phyloP scores from a whole-genome alignment of 2,888 invertebrate species.

The Brachyopa scutellaris region DNA sequence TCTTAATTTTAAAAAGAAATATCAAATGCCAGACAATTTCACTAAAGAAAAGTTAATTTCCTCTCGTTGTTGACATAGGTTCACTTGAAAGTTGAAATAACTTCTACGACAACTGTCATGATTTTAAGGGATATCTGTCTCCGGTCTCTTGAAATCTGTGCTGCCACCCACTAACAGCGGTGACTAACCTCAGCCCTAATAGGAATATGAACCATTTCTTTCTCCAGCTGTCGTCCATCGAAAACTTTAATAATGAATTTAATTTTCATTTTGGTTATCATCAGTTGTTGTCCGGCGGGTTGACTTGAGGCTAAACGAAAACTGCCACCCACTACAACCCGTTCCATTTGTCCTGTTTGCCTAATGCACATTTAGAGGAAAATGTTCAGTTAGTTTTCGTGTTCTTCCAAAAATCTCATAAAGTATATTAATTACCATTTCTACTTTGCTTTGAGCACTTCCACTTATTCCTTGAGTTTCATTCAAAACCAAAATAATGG shows the following conservation, averaged over 20 bases:
- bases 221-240: conserved; percentile 57
- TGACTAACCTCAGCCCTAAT: conserved; percentile 55
- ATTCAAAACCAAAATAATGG: too few relatives aligned
- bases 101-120: conserved; percentile 53
- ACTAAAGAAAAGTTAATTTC: conserved; percentile 43
- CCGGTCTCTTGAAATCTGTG: conserved; percentile 4
- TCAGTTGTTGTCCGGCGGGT: conserved; percentile 45
- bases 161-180: conserved; percentile 38
- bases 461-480: neutral
- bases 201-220: conserved; percentile 49
- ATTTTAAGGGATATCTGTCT: conserved; percentile 51
- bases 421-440: conserved; percentile 39
- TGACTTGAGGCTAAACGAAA: conserved; percentile 36
- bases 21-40: conserved; percentile 51
- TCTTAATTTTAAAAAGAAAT: conserved; percentile 33
- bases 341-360: conserved; percentile 12
- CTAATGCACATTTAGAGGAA: conserved; percentile 32
- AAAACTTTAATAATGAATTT: conserved; percentile 70
- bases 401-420: conserved; percentile 21
- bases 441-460: neutral
- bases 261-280: conserved; percentile 69
- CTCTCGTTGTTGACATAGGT: conserved; percentile 55
- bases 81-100: conserved; percentile 56
- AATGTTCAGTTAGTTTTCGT: conserved; percentile 26
- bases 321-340: conserved; percentile 3